These are phyloP conservation scores for Centropristis striata DNA, from an alignment of 2,113 vertebrate species.

Conservation along the genomic window DNA sequence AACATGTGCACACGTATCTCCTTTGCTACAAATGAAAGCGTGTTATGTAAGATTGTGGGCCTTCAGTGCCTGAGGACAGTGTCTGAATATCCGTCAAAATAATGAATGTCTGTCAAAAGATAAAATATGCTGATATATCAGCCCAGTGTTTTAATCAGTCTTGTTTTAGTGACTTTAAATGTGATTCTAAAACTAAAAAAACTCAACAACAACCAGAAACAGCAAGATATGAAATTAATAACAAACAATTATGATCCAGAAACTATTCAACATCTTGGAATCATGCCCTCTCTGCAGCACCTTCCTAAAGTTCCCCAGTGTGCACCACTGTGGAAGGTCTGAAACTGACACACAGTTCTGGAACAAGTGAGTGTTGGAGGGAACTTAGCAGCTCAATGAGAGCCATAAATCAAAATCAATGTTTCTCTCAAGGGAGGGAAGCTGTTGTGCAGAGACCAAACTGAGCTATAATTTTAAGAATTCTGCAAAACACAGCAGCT, in stretches of 20 bases:
- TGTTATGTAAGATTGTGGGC: neutral
- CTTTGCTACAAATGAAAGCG: neutral
- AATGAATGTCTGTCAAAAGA: neutral
- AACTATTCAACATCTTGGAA: neutral
- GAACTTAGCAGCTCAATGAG: slow-evolving; percentile 23
- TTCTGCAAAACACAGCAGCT: neutral
- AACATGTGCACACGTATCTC: neutral
- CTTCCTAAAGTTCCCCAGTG: neutral
- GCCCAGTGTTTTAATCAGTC: neutral
- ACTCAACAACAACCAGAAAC: neutral
- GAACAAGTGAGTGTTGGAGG: slow-evolving; percentile 7
- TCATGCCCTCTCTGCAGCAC: neutral
- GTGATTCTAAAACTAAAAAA: too few species aligned
- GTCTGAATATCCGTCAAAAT: too few species aligned
- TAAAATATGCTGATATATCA: neutral
- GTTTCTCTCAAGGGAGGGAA: neutral
- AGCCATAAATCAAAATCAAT: slow-evolving; percentile 41
- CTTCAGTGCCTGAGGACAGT: neutral
- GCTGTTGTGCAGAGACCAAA: slow-evolving; percentile 8
- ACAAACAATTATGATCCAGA: neutral
- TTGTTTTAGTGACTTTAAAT: too few species aligned
- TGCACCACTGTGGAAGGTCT: neutral
- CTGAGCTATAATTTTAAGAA: too few species aligned
- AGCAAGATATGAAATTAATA: neutral
- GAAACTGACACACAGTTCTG: slow-evolving; percentile 24